These are phyloP conservation scores for Leucopsar rothschildi DNA, from an alignment of 2,113 vertebrate genomes.

Conservation along the genomic window DNA sequence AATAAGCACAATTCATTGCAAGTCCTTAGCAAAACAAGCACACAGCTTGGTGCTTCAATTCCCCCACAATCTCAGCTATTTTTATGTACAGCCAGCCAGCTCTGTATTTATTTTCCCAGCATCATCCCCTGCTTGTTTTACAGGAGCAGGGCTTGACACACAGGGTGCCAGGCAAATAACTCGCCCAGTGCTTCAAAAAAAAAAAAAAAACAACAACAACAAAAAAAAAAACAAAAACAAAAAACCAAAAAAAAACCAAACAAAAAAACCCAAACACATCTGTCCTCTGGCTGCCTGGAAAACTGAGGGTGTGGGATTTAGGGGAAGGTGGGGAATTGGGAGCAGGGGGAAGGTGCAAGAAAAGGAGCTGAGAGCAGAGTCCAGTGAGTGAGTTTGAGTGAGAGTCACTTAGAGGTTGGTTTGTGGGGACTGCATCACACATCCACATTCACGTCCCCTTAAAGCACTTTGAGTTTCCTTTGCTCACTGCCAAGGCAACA, in stretches of 20 bases:
- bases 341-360: neutral
- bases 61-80: neutral
- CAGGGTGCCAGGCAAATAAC: neutral
- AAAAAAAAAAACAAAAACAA: no score
- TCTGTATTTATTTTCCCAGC: conserved; percentile 28
- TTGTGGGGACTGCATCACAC: neutral
- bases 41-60: conserved; percentile 3
- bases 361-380: neutral
- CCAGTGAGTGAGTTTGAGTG: neutral
- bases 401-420: neutral
- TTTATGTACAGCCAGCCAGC: conserved; percentile 5
- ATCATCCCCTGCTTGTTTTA: conserved; percentile 19
- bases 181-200: neutral
- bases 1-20: neutral
- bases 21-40: conserved; percentile 29
- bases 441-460: neutral
- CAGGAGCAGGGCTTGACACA: neutral
- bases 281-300: neutral
- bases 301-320: neutral
- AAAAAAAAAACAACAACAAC: no score
- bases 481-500: conserved; percentile 46
- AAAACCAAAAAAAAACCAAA: no score
- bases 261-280: conserved; percentile 12
- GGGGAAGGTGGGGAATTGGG: neutral
- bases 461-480: neutral